A percentile compares a stretch with the other conserved stretches of the same genome.
Evolutionary conservation across 2,113 vertebrate genomes (phyloP).

Genomic region (Pelmatolapia mariae): DNA sequence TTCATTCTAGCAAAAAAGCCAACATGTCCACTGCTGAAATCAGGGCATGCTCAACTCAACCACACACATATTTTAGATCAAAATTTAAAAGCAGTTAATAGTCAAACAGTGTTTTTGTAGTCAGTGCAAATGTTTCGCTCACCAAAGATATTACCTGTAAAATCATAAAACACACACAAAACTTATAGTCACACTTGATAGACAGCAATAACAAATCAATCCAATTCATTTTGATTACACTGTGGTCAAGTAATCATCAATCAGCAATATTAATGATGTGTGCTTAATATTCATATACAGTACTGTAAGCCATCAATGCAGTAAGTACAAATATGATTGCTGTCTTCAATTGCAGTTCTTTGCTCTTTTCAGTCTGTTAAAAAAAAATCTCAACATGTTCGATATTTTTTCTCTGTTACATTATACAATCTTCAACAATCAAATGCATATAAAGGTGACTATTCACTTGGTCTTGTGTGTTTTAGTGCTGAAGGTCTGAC

Average conservation of each 20-base stretch:
- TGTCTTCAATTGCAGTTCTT: background rate
- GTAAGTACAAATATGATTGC: background rate
- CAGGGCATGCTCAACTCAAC: background rate
- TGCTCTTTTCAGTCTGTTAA: rapidly evolving
- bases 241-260: background rate
- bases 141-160: background rate
- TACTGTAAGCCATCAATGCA: background rate
- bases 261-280: background rate
- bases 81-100: background rate
- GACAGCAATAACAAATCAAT: background rate
- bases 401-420: background rate
- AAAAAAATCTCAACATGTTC: background rate
- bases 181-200: background rate
- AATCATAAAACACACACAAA: background rate
- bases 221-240: background rate
- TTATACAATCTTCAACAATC: background rate
- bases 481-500: background rate
- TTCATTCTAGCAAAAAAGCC: background rate
- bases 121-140: background rate
- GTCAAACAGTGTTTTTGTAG: background rate
- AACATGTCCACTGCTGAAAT: background rate
- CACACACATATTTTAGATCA: background rate
- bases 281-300: background rate
- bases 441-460: background rate
- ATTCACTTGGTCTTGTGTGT: background rate